Base-by-base conservation (phyloP, 1,140 invertebrate species). In the Rhyacophila brunnea region DNA sequence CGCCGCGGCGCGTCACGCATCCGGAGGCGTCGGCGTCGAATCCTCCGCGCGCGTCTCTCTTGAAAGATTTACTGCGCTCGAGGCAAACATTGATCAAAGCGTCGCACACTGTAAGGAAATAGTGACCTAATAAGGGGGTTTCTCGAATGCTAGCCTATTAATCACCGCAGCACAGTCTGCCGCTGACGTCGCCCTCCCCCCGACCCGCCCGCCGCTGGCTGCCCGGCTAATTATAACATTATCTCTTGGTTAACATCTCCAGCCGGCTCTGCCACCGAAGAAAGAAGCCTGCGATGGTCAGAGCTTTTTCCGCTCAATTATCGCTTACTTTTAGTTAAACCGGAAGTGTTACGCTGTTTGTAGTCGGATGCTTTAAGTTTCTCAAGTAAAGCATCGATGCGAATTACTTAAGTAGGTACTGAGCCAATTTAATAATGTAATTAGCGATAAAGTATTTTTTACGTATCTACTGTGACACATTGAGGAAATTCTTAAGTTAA, bases 211-310 rank as follows among this genome's bases (percentile, higher is more conserved):
- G 20, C 50, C 38, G 11, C 48, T 34, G 23, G 9, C 42, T 48
- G 40, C 20, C 28, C 2, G 28, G n/a, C 51, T 55, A 54, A 60
- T 60, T 60, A 60, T 60, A 60, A 46, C 58, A 48, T 54, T 54
- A 60, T 60, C 58, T 60, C 45, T 54, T 46, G 48, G 19, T 54
- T 60, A 60, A 48, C 58, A 60, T 46, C 58, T 32, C 36, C 44
- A 19, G 20, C 11, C 6, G 19, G 23, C 23, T 28, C 23, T 5
- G 23, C 23, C 23, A 5, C 23, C 23, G 4, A 28, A 28, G 23
- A 28, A 28, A 28, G 23, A 28, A 28, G 23, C 23, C 23, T 28
- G 23, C 23, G 23, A 28, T 28, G 23, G 23, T 28, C 23, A 5
- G 23, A 5, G 23, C 23, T 9, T 28, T 42, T 42, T 28, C 23